Conservation (phyloP, 1,140 invertebrate species). For the Drosophila varians region DNA sequence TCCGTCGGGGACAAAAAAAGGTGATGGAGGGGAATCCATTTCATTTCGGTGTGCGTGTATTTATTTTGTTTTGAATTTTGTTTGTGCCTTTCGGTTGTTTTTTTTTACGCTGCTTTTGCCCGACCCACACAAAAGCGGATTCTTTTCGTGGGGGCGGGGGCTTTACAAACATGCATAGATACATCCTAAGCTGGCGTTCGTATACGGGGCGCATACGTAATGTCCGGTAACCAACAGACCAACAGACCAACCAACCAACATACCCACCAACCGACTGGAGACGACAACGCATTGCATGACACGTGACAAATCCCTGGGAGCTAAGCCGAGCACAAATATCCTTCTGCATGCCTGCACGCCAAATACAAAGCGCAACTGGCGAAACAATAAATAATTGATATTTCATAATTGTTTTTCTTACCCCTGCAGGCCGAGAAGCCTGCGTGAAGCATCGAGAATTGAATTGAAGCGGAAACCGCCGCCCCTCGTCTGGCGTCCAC, state of each 20-base stretch:
- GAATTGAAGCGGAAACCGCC: constrained; percentile 33
- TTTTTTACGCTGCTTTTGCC: constrained; percentile 12
- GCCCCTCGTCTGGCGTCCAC: neutral
- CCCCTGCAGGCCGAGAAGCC: constrained; percentile 39
- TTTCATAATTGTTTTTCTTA: constrained; percentile 54
- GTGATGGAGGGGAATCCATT: constrained; percentile 33
- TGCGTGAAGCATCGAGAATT: constrained; percentile 25
- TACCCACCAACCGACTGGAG: neutral
- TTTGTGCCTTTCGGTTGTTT: constrained; percentile 31
- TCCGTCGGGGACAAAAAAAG: constrained; percentile 1
- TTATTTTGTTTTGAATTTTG: constrained; percentile 45
- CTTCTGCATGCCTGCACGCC: constrained; percentile 51
- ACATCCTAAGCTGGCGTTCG: neutral
- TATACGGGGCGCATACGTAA: constrained; percentile 1
- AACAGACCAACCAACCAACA: neutral
- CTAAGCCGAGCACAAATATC: constrained; percentile 19
- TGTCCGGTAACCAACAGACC: neutral
- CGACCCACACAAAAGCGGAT: constrained; percentile 18
- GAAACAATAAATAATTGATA: constrained; percentile 50
- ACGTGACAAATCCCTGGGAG: constrained; percentile 34
- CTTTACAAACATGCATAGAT: constrained; percentile 6
- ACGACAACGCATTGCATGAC: constrained; percentile 23
- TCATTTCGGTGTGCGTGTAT: constrained; percentile 22
- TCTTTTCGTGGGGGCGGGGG: constrained; percentile 1
- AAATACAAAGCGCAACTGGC: constrained; percentile 33